Evolutionary conservation across 2,797 vertebrate species (phyloP).

Genomic region (Paedocypris micromegethes): DNA sequence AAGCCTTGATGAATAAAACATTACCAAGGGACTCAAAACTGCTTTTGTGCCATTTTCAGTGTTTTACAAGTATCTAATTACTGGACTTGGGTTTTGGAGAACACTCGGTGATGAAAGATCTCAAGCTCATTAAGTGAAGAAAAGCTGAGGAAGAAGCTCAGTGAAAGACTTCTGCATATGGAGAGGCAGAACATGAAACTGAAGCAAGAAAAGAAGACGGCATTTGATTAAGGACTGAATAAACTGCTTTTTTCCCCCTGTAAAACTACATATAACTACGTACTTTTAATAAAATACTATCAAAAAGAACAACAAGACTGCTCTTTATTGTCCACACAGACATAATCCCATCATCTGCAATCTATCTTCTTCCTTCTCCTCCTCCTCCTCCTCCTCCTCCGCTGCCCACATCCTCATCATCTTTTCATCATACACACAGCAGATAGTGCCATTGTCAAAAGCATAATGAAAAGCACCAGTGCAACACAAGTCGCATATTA

Average conservation of each 20-base stretch:
- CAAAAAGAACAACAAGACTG: background rate
- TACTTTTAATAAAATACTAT: background rate
- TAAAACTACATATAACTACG: too few relatives aligned
- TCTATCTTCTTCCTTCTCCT: constrained; percentile 2
- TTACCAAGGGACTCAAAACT: constrained; percentile 11
- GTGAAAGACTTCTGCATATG: background rate
- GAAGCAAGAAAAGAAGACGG: background rate
- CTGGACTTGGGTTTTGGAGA: constrained; percentile 9
- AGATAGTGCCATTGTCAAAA: background rate
- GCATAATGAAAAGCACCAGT: background rate
- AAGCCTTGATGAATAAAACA: constrained; percentile 53
- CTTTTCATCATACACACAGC: constrained; percentile 17
- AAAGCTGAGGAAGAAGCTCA: constrained; percentile 25
- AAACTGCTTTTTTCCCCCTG: too few relatives aligned
- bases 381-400: constrained; percentile 24
- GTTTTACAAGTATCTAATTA: constrained; percentile 27
- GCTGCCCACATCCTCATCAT: constrained; percentile 18
- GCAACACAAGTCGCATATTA: background rate
- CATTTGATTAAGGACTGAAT: too few relatives aligned
- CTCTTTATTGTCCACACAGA: constrained; percentile 22
- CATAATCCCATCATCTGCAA: background rate
- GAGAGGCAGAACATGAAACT: background rate
- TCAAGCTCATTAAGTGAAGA: constrained; percentile 30
- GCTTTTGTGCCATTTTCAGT: constrained; percentile 23
- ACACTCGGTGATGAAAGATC: constrained; percentile 28